Conservation (phyloP, 2,113 vertebrate species). For the Thymallus thymallus region DNA sequence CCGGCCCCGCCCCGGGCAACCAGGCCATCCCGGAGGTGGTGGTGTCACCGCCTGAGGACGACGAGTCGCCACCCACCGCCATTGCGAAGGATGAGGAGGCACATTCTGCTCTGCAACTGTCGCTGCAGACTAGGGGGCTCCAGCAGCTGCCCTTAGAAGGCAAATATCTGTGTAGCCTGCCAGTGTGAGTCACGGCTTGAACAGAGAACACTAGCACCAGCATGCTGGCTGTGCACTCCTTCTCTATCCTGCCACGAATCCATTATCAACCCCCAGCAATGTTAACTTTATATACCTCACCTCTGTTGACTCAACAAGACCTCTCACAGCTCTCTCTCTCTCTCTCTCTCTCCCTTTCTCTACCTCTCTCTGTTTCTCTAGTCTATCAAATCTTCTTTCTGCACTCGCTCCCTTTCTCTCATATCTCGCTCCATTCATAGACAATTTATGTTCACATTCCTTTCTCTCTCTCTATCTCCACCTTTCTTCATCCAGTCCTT, state of each 20-base stretch:
- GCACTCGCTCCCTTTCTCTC: not conserved
- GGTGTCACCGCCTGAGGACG: conserved; percentile 92
- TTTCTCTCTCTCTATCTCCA: not conserved
- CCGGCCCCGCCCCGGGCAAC: conserved; percentile 57
- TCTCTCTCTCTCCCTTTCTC: not conserved
- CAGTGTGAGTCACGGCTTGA: conserved; percentile 78
- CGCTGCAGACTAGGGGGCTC: conserved; percentile 50
- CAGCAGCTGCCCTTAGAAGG: conserved; percentile 87
- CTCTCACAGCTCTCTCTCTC: not conserved
- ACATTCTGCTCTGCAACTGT: conserved; percentile 69
- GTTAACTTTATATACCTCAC: not conserved
- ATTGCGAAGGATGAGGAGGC: conserved; percentile 73
- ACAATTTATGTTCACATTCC: not conserved
- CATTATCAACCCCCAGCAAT: conserved; percentile 37
- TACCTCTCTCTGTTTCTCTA: not conserved
- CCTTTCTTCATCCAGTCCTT: not conserved
- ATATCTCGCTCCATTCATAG: not conserved
- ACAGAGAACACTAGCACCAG: conserved; percentile 73
- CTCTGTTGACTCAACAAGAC: not conserved
- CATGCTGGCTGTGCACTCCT: conserved; percentile 60
- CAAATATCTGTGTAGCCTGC: conserved; percentile 86
- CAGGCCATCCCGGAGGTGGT: conserved; percentile 88
- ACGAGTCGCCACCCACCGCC: conserved; percentile 66
- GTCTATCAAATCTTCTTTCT: not conserved
- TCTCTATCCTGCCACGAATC: conserved; percentile 9